phyloP scores from a whole-genome alignment of 1,140 invertebrate species.

The Pachyrhynchus sulphureomaculatus region DNA sequence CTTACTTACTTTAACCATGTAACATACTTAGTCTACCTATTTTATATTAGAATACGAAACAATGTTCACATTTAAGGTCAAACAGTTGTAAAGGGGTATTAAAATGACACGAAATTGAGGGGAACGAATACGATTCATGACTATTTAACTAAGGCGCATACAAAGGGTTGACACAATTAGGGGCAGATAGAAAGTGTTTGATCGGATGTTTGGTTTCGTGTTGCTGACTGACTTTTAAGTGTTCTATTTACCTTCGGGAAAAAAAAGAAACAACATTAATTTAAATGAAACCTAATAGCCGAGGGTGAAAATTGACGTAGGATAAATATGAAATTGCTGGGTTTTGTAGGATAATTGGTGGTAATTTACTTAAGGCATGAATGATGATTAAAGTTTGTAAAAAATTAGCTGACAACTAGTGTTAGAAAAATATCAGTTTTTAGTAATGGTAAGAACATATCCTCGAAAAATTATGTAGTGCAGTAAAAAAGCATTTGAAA shows the following conservation, averaged over 20 bases:
- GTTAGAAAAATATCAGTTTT: too few relatives aligned
- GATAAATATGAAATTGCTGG: slow-evolving; percentile 8
- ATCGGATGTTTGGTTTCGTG: slow-evolving; percentile 27
- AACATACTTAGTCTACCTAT: too few relatives aligned
- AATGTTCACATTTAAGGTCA: too few relatives aligned
- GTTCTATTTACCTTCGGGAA: slow-evolving; percentile 17
- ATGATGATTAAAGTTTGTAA: too few relatives aligned
- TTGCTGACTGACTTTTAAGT: slow-evolving; percentile 26
- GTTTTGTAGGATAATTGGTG: background rate
- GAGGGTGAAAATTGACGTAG: background rate
- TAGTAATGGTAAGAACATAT: too few relatives aligned
- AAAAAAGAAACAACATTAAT: slow-evolving; percentile 13
- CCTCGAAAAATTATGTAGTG: too few relatives aligned
- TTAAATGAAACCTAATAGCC: slow-evolving; percentile 16
- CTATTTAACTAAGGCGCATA: slow-evolving; percentile 7
- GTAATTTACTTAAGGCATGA: background rate
- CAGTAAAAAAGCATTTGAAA: too few relatives aligned
- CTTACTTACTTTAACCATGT: too few relatives aligned
- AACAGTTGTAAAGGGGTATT: slow-evolving; percentile 25
- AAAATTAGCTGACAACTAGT: too few relatives aligned
- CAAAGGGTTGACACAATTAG: slow-evolving; percentile 27
- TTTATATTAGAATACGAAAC: too few relatives aligned
- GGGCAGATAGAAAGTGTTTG: slow-evolving; percentile 14
- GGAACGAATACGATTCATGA: slow-evolving; percentile 32
- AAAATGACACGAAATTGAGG: slow-evolving; percentile 40